Conservation (phyloP, 2,113 vertebrate genomes). For the Garra rufa region DNA sequence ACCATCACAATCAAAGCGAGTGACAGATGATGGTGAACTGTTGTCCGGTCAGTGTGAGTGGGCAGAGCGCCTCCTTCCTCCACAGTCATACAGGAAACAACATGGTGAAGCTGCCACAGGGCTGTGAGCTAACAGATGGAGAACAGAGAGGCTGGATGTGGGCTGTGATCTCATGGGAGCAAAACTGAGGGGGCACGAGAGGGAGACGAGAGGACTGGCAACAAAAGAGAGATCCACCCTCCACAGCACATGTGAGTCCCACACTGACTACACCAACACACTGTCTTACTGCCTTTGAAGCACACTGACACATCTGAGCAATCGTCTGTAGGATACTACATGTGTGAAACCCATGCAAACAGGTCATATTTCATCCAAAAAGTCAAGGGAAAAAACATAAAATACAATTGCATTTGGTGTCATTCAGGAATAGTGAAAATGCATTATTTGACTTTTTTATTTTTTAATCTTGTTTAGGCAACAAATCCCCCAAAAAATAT, state of each 20-base stretch:
- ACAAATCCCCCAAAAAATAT: no score
- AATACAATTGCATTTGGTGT: no score
- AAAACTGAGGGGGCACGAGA: conserved; percentile 42
- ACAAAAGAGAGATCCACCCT: neutral
- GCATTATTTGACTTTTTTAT: no score
- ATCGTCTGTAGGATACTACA: neutral
- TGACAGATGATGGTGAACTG: conserved; percentile 45
- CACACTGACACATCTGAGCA: neutral
- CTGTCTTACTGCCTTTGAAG: neutral
- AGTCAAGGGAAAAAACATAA: neutral
- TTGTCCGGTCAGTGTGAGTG: neutral
- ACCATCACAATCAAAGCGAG: conserved; percentile 10
- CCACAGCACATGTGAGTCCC: neutral
- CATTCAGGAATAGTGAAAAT: no score
- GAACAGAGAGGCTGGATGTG: conserved; percentile 53
- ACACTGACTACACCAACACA: neutral
- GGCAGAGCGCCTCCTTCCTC: conserved; percentile 28
- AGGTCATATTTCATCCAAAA: neutral
- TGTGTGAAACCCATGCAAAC: neutral
- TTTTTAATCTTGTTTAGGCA: no score
- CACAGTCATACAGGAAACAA: conserved; percentile 43
- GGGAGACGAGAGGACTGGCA: neutral
- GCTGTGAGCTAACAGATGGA: conserved; percentile 63
- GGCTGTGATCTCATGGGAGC: conserved; percentile 55
- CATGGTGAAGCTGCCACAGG: conserved; percentile 28